phyloP scores from a whole-genome alignment of 2,113 vertebrate species.

The Notiomystis cincta region DNA sequence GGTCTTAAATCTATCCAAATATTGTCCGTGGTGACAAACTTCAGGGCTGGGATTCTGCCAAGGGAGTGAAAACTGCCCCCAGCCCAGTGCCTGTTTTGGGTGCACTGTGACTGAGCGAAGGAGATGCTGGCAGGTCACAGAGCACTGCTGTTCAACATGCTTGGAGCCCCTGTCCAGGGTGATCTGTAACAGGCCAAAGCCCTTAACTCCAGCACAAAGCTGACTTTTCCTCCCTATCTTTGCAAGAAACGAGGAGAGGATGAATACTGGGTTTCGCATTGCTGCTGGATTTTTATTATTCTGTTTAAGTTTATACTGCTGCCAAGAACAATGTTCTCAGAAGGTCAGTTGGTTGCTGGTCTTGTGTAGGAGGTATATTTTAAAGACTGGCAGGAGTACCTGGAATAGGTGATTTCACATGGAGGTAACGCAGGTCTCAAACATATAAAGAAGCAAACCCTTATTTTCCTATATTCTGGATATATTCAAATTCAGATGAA shows the following conservation, averaged over 20 bases:
- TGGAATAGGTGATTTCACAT: not conserved
- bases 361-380: not conserved
- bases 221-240: not conserved
- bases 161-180: not conserved
- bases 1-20: not conserved
- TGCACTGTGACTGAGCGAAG: not conserved
- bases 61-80: not conserved
- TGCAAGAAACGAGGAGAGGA: not conserved
- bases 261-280: not conserved
- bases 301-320: not conserved
- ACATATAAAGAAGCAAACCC: not conserved
- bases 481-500: not conserved
- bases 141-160: accelerated
- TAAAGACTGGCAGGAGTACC: not conserved
- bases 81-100: not conserved
- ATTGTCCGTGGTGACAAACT: not conserved
- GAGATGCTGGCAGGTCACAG: not conserved
- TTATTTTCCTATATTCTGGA: not conserved
- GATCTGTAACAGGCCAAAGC: not conserved
- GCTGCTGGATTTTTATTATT: not conserved
- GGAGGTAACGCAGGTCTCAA: not conserved
- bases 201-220: not conserved
- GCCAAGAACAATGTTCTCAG: not conserved
- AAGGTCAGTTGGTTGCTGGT: not conserved
- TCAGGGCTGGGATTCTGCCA: not conserved